These are phyloP conservation scores for Aphelinus certus DNA, from an alignment of 1,140 invertebrate genomes.

Conservation along the genomic window DNA sequence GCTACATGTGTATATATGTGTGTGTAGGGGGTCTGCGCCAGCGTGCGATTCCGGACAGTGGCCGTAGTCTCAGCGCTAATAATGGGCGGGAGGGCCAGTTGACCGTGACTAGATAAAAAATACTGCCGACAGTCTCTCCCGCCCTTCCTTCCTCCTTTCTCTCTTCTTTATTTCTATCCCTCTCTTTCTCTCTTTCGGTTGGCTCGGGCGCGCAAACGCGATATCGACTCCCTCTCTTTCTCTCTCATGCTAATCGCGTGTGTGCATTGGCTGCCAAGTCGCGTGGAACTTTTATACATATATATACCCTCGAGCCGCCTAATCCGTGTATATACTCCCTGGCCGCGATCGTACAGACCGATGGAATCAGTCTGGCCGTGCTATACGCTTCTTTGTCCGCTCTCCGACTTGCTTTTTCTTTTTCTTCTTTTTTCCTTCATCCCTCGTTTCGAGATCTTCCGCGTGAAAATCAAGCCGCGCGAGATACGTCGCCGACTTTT, in stretches of 20 bases:
- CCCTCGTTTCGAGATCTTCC: too few relatives aligned
- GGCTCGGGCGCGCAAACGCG: background rate
- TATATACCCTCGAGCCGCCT: background rate
- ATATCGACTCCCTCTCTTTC: constrained; percentile 2
- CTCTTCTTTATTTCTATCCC: constrained; percentile 8
- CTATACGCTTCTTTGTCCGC: too few relatives aligned
- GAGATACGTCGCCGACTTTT: too few relatives aligned
- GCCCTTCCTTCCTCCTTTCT: constrained; percentile 10
- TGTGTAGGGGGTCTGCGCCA: too few relatives aligned
- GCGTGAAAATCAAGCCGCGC: too few relatives aligned
- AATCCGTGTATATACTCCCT: too few relatives aligned
- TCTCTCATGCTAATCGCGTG: constrained; percentile 25
- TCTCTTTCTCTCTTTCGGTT: constrained; percentile 9
- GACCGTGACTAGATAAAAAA: constrained; percentile 69
- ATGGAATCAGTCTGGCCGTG: too few relatives aligned
- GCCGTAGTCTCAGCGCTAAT: constrained; percentile 62
- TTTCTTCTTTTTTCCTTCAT: too few relatives aligned
- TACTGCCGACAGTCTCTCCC: constrained; percentile 57
- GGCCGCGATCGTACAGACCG: too few relatives aligned
- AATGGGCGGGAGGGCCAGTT: constrained; percentile 66
- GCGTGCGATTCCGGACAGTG: background rate
- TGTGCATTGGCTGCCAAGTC: constrained; percentile 2
- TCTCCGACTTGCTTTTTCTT: too few relatives aligned
- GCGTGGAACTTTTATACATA: constrained; percentile 9
- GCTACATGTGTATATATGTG: too few relatives aligned